These are phyloP conservation scores for Sphaerodactylus townsendi DNA, from an alignment of 2,113 vertebrate genomes.

Conservation along the genomic window DNA sequence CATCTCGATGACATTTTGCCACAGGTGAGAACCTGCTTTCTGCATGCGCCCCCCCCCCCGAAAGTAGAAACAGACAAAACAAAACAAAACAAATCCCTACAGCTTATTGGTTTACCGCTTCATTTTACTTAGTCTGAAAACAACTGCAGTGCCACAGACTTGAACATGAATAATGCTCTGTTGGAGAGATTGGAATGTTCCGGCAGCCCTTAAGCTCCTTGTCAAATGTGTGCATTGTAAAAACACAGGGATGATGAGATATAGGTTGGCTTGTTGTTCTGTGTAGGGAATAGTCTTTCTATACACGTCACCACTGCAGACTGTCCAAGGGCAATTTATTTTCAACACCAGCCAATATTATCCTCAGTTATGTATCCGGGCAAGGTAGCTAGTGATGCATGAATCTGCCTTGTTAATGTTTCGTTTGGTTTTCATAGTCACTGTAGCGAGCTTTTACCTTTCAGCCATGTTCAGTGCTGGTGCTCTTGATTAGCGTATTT, in stretches of 20 bases:
- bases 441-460: no score
- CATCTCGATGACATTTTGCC: not conserved
- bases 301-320: not conserved
- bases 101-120: constrained; percentile 24
- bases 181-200: constrained; percentile 2
- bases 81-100: constrained; percentile 1
- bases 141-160: constrained; percentile 1
- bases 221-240: not conserved
- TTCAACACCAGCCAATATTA: not conserved
- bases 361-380: not conserved
- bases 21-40: constrained; percentile 32
- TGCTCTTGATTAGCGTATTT: no score
- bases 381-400: not conserved
- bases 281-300: not conserved
- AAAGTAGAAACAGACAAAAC: constrained; percentile 38
- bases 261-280: not conserved
- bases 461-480: no score
- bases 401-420: no score
- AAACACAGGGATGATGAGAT: not conserved
- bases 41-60: fast-evolving
- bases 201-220: not conserved
- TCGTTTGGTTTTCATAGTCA: no score
- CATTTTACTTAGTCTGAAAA: constrained; percentile 34
- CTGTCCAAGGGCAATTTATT: not conserved
- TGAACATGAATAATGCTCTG: constrained; percentile 16